Conservation (phyloP, 1,140 invertebrate genomes). For the Penaeus japonicus region DNA sequence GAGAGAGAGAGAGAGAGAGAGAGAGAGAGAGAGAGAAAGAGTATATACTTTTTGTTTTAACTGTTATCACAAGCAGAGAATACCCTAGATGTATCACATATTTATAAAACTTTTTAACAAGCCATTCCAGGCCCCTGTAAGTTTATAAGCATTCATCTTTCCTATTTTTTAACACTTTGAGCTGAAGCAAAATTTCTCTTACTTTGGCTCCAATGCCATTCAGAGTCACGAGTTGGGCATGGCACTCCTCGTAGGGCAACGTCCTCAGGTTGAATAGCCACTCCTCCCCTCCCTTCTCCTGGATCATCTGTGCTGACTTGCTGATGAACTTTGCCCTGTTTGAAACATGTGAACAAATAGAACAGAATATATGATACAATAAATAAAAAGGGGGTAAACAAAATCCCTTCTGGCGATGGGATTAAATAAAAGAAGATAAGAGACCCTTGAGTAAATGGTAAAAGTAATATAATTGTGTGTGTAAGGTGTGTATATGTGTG, state of each 20-base stretch:
- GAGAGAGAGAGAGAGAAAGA: neutral
- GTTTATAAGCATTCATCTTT: no score
- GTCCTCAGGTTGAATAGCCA: slow-evolving; percentile 65
- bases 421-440: neutral
- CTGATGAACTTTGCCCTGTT: slow-evolving; percentile 65
- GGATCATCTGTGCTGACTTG: slow-evolving; percentile 61
- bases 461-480: neutral
- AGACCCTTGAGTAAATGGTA: neutral
- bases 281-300: slow-evolving; percentile 60
- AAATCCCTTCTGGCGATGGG: no score
- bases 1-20: no score
- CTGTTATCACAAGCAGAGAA: neutral
- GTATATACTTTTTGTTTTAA: neutral
- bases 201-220: slow-evolving; percentile 67
- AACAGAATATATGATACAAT: no score
- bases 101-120: no score
- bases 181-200: neutral
- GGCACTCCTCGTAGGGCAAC: slow-evolving; percentile 64
- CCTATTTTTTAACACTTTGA: no score
- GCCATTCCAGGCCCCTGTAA: no score
- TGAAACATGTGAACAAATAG: slow-evolving; percentile 7
- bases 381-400: no score
- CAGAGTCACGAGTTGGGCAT: slow-evolving; percentile 64
- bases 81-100: no score
- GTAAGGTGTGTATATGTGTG: neutral